Evolutionary conservation across 2,113 vertebrate genomes (phyloP).

Genomic region (Rhea americana): DNA sequence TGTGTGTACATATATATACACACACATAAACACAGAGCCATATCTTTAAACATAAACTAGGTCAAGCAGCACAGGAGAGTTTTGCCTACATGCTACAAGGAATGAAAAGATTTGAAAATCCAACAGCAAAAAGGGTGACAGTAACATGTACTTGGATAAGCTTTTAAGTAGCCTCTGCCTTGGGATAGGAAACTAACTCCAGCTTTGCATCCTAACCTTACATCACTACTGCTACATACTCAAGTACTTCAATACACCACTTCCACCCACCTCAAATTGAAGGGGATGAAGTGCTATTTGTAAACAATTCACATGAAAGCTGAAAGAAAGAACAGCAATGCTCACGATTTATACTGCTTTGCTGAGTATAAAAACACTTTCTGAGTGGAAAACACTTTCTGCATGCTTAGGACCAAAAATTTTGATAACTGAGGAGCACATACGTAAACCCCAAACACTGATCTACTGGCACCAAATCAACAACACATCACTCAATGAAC

Average conservation of each 20-base stretch:
- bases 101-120: neutral
- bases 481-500: neutral
- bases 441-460: neutral
- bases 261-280: neutral
- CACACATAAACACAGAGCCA: neutral
- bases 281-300: neutral
- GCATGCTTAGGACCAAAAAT: neutral
- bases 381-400: no score
- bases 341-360: neutral
- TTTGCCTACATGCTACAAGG: neutral
- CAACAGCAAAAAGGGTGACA: neutral
- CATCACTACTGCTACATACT: neutral
- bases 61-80: neutral
- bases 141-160: neutral
- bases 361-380: neutral
- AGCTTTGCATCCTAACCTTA: neutral
- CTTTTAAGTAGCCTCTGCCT: neutral
- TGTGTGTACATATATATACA: no score
- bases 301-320: neutral
- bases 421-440: accelerated
- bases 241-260: neutral
- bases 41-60: neutral
- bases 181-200: neutral
- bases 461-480: neutral
- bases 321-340: neutral